A percentile compares a stretch with the other conserved stretches of the same genome.
Evolutionary conservation across 2,888 invertebrate genomes (phyloP).

Genomic region (Leptopilina syphax): DNA sequence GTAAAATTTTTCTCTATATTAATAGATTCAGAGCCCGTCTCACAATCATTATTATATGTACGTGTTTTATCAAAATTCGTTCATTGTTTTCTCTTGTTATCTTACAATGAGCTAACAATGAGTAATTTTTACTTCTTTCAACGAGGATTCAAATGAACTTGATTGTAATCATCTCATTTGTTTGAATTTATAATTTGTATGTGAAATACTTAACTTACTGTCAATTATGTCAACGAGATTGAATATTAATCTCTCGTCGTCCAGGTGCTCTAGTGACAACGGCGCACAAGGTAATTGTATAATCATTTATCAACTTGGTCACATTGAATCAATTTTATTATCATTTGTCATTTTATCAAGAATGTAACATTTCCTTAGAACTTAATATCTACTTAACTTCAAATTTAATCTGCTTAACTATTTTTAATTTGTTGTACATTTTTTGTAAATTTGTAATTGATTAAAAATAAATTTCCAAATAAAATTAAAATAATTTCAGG

Average conservation of each 20-base stretch:
- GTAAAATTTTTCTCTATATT: background rate
- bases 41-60: background rate
- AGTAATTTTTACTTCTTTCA: background rate
- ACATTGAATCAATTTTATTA: background rate
- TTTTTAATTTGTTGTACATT: too few species aligned
- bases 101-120: slow-evolving; percentile 12
- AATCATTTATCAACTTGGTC: background rate
- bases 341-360: background rate
- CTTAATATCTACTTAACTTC: too few species aligned
- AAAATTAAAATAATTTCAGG: too few species aligned
- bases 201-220: slow-evolving; percentile 30
- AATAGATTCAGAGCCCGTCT: background rate
- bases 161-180: background rate
- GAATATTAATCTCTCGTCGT: background rate
- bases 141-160: slow-evolving; percentile 13
- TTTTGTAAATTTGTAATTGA: too few species aligned
- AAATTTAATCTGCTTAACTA: too few species aligned
- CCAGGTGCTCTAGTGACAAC: slow-evolving; percentile 32
- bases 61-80: background rate
- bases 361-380: background rate
- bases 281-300: slow-evolving; percentile 28
- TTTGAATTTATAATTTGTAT: slow-evolving; percentile 20
- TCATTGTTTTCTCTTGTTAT: background rate
- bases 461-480: too few species aligned
- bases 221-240: slow-evolving; percentile 35